These are phyloP conservation scores for Zophobas morio DNA, from an alignment of 1,140 invertebrate genomes.

Conservation along the genomic window DNA sequence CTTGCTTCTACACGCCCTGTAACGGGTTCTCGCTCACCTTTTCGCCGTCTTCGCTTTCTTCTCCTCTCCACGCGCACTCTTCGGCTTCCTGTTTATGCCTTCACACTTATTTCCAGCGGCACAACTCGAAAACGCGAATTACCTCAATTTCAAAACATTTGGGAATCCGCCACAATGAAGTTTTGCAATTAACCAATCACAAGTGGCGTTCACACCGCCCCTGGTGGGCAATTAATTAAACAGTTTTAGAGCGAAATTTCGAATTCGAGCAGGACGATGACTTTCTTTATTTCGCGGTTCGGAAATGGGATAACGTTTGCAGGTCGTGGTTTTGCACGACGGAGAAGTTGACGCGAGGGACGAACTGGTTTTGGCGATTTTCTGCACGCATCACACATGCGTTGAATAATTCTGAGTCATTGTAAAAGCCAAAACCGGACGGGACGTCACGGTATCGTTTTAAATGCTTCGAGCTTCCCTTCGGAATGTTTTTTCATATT, in stretches of 20 bases:
- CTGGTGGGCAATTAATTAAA: slow-evolving; percentile 21
- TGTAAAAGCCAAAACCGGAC: not conserved
- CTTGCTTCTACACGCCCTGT: slow-evolving; percentile 60
- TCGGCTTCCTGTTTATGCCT: not conserved
- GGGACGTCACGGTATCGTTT: slow-evolving; percentile 7
- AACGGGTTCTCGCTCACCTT: slow-evolving; percentile 45
- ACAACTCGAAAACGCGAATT: slow-evolving; percentile 50
- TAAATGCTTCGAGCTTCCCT: not conserved
- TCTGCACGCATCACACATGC: slow-evolving; percentile 1
- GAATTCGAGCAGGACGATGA: not conserved
- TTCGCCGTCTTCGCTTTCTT: not conserved
- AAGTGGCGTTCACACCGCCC: slow-evolving; percentile 44
- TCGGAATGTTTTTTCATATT: slow-evolving; percentile 11
- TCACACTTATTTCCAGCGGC: slow-evolving; percentile 15
- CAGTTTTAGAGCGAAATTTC: slow-evolving; percentile 9
- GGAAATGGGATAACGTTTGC: not conserved
- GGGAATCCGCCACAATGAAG: slow-evolving; percentile 58
- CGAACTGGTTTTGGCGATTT: not conserved
- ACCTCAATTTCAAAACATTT: slow-evolving; percentile 60
- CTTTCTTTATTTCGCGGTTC: too few species aligned
- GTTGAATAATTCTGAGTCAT: slow-evolving; percentile 11
- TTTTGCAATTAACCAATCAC: slow-evolving; percentile 59
- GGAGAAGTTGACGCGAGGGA: not conserved
- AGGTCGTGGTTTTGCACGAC: not conserved
- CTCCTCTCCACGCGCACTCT: not conserved